A percentile compares a stretch with the other conserved stretches of the same genome.
These are phyloP conservation scores for Gymnocypris eckloni DNA, from an alignment of 2,797 vertebrate species.

Conservation along the genomic window DNA sequence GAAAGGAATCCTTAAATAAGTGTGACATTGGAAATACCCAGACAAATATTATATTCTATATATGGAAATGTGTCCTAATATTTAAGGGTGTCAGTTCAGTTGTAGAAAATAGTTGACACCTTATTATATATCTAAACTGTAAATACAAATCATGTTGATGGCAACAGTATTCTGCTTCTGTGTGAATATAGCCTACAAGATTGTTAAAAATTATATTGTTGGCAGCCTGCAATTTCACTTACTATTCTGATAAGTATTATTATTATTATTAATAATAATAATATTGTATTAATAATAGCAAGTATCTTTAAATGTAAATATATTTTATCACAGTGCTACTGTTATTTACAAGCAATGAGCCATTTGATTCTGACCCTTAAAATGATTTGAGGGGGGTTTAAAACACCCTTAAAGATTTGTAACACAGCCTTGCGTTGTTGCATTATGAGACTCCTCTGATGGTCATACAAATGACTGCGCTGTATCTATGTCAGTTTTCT, in stretches of 20 bases:
- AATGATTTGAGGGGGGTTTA: background rate
- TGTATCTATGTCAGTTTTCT: background rate
- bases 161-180: background rate
- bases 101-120: background rate
- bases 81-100: background rate
- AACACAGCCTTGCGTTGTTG: background rate
- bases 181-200: background rate
- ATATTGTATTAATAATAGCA: background rate
- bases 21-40: background rate
- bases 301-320: background rate
- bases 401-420: background rate
- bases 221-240: background rate
- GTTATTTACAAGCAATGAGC: background rate
- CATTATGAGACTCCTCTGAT: constrained; percentile 2
- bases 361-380: background rate
- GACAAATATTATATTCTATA: background rate
- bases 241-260: background rate
- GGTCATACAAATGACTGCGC: background rate
- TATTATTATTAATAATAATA: background rate
- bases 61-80: background rate
- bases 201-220: background rate
- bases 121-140: too few relatives aligned
- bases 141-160: background rate
- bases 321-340: background rate
- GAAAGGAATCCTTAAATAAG: background rate